Percentiles rank a stretch among this genome's conserved stretches.
phyloP scores from a whole-genome alignment of 2,797 vertebrate genomes.

The Microctenopoma lineatum region DNA sequence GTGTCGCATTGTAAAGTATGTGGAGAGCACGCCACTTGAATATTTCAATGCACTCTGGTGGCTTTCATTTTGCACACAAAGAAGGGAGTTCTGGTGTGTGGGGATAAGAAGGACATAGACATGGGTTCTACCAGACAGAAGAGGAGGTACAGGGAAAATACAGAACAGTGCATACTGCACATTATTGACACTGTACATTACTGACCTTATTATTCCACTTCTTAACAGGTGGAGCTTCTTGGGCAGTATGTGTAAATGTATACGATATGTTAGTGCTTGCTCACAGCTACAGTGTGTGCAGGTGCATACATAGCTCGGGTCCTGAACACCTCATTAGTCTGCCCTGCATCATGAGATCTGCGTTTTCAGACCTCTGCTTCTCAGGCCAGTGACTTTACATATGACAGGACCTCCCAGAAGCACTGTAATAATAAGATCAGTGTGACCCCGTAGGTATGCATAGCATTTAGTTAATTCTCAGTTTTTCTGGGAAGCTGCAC shows the following conservation, averaged over 20 bases:
- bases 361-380: conserved; percentile 37
- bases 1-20: conserved; percentile 54
- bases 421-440: conserved; percentile 47
- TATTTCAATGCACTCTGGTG: conserved; percentile 49
- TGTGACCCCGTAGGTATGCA: conserved; percentile 40
- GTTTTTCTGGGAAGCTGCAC: conserved; percentile 29
- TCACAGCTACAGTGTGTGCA: conserved; percentile 21
- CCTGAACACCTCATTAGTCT: conserved; percentile 53
- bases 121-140: conserved; percentile 10
- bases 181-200: background rate
- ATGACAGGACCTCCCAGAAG: conserved; percentile 48
- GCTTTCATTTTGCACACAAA: conserved; percentile 43
- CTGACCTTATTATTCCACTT: background rate
- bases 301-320: conserved; percentile 21
- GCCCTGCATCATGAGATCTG: conserved; percentile 51
- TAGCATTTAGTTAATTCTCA: conserved; percentile 35
- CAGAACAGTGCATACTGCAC: conserved; percentile 6
- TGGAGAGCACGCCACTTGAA: conserved; percentile 29
- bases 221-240: background rate
- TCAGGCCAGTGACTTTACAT: conserved; percentile 32
- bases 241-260: too few relatives aligned
- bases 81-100: conserved; percentile 13
- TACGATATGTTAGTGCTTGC: background rate
- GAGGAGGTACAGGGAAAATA: conserved; percentile 3
- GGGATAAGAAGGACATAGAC: conserved; percentile 8